Evolutionary conservation across 2,888 invertebrate species (phyloP).

Genomic region (Melikaiella ostensackeni): DNA sequence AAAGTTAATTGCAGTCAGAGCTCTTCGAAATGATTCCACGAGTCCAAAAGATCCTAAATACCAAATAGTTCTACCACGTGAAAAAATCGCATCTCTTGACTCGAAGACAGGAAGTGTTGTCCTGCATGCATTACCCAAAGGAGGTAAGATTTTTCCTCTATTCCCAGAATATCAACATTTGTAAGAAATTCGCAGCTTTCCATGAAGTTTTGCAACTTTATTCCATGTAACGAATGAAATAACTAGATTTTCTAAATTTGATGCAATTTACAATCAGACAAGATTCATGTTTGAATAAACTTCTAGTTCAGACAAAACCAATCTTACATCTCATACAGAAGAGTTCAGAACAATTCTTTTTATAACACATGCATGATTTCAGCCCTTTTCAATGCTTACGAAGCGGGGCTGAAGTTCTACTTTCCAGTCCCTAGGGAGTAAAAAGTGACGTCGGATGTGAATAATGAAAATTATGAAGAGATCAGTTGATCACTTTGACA

Average conservation of each 20-base stretch:
- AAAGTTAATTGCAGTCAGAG: conserved; percentile 64
- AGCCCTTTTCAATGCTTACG: too few species aligned
- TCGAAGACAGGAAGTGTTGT: conserved; percentile 54
- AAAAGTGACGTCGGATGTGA: too few species aligned
- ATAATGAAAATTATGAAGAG: too few species aligned
- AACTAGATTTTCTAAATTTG: background rate
- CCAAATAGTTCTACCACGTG: conserved; percentile 59
- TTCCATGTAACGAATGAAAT: background rate
- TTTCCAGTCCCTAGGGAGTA: too few species aligned
- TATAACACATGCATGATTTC: too few species aligned
- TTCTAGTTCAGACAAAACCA: background rate
- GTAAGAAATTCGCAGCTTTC: background rate
- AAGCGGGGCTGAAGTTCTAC: too few species aligned
- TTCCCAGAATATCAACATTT: conserved; percentile 6
- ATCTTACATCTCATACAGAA: too few species aligned
- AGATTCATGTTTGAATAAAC: background rate
- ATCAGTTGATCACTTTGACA: too few species aligned
- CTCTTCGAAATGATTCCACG: conserved; percentile 66
- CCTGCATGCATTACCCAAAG: conserved; percentile 57
- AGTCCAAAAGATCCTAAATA: conserved; percentile 60
- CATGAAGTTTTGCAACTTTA: background rate
- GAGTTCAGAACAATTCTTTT: too few species aligned
- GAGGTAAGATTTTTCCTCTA: conserved; percentile 56
- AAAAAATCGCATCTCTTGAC: conserved; percentile 56
- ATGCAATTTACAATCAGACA: background rate